These are phyloP conservation scores for Thera obeliscata DNA, from an alignment of 2,888 invertebrate genomes.

Conservation along the genomic window DNA sequence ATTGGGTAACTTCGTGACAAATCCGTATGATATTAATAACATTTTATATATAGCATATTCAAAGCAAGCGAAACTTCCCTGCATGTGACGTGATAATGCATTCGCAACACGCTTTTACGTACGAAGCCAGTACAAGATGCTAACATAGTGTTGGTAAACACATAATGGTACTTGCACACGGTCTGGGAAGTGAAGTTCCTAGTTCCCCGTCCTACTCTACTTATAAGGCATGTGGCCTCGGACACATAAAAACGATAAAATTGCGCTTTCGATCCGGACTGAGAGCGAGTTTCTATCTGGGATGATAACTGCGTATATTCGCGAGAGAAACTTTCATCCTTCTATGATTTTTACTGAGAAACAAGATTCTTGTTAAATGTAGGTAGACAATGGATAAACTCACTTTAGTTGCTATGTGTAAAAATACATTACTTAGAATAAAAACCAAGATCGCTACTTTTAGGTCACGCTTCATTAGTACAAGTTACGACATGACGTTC, in stretches of 20 bases:
- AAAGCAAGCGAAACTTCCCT: background rate
- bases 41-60: background rate
- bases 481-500: background rate
- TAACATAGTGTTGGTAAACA: conserved; percentile 25
- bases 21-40: background rate
- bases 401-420: background rate
- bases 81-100: conserved; percentile 3
- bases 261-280: conserved; percentile 79
- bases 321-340: conserved; percentile 47
- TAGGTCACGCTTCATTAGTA: background rate
- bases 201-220: conserved; percentile 55
- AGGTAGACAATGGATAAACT: background rate
- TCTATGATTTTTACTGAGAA: conserved; percentile 44
- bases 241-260: conserved; percentile 67
- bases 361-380: conserved; percentile 28
- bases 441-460: background rate
- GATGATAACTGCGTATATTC: conserved; percentile 62
- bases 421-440: background rate
- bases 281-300: conserved; percentile 72
- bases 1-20: background rate
- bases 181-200: conserved; percentile 45
- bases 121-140: conserved; percentile 6
- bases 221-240: conserved; percentile 56
- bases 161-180: conserved; percentile 26
- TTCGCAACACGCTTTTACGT: conserved; percentile 4